These are phyloP conservation scores for Troides oblongomaculatus DNA, from an alignment of 2,888 invertebrate genomes.

Conservation along the genomic window DNA sequence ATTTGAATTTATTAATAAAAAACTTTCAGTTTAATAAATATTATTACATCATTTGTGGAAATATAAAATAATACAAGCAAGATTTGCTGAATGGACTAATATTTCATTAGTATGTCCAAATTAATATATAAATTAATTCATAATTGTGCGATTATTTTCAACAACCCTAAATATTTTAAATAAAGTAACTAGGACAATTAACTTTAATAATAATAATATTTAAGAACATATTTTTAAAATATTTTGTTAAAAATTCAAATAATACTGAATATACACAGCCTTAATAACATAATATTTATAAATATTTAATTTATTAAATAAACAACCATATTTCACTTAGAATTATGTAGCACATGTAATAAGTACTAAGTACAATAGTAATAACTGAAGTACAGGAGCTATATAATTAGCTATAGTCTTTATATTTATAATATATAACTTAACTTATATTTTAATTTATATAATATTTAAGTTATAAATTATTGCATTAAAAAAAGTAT, in stretches of 20 bases:
- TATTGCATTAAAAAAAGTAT: no score
- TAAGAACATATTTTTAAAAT: neutral
- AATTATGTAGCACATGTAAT: neutral
- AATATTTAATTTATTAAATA: neutral
- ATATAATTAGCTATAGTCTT: neutral
- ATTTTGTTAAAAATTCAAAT: neutral
- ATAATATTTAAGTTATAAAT: no score
- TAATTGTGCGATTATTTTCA: constrained; percentile 12
- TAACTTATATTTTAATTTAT: no score
- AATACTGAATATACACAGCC: neutral
- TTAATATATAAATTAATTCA: neutral
- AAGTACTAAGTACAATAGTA: neutral
- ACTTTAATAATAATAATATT: neutral
- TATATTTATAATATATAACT: no score
- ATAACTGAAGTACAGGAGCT: neutral
- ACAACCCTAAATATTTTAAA: constrained; percentile 1
- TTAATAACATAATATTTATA: neutral
- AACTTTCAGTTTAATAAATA: neutral
- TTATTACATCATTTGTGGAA: neutral
- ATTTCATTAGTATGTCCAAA: neutral
- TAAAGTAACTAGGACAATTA: neutral
- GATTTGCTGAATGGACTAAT: neutral
- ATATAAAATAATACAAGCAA: constrained; percentile 4
- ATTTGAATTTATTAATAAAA: neutral
- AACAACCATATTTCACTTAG: constrained; percentile 1